phyloP scores from a whole-genome alignment of 2,113 vertebrate genomes.

The Orientallactaga bullata region DNA sequence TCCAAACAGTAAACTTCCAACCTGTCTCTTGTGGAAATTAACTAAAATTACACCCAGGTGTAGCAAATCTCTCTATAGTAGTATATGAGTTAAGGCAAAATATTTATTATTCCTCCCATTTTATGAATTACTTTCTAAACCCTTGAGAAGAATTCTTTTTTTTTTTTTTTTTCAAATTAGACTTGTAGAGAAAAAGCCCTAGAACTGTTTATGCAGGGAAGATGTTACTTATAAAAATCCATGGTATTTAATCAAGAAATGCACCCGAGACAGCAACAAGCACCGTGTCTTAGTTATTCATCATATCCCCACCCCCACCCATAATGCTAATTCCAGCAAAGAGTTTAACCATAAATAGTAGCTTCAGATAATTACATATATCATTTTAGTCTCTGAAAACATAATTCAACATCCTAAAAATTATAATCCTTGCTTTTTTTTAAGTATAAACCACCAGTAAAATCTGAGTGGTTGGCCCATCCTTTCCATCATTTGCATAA shows the following conservation, averaged over 20 bases:
- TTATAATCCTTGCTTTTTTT: constrained; percentile 50
- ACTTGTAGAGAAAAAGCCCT: constrained; percentile 82
- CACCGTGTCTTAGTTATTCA: constrained; percentile 44
- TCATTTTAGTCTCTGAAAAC: constrained; percentile 77
- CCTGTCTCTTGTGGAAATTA: constrained; percentile 90
- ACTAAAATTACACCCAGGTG: constrained; percentile 89
- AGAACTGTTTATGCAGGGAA: constrained; percentile 80
- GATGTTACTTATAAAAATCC: constrained; percentile 81
- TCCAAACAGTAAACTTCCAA: constrained; percentile 88
- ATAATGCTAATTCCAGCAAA: constrained; percentile 79
- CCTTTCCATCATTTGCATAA: constrained; percentile 85
- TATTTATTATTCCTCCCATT: constrained; percentile 90
- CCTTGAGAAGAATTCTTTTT: constrained; percentile 88
- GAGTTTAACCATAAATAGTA: constrained; percentile 66
- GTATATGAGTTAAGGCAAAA: constrained; percentile 87
- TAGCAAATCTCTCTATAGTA: constrained; percentile 85
- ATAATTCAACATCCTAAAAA: constrained; percentile 75
- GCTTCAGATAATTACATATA: constrained; percentile 72
- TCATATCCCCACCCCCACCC: constrained; percentile 56
- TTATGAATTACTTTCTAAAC: constrained; percentile 90
- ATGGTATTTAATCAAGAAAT: constrained; percentile 84
- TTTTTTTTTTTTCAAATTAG: constrained; percentile 82
- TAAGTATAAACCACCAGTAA: constrained; percentile 64
- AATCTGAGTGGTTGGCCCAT: constrained; percentile 1
- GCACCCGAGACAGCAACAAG: constrained; percentile 67